A percentile compares a stretch with the other conserved stretches of the same genome.
These are phyloP conservation scores for Phylloscopus whistleri DNA, from an alignment of 2,113 vertebrate genomes.

Conservation along the genomic window DNA sequence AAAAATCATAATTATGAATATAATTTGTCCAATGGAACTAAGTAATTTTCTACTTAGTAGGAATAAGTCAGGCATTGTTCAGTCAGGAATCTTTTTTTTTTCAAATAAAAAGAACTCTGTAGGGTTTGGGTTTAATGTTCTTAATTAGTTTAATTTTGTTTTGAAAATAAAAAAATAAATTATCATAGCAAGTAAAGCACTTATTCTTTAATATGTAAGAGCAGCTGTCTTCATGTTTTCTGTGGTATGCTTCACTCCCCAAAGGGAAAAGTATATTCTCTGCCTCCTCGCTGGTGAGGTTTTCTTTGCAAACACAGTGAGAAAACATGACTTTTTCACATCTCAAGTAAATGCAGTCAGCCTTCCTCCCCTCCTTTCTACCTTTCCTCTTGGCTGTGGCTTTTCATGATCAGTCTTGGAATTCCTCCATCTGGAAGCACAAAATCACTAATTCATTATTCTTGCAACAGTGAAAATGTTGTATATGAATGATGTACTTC, in stretches of 20 bases:
- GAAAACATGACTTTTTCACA: background rate
- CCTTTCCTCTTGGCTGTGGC: background rate
- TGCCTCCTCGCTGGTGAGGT: fast-evolving
- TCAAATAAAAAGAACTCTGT: background rate
- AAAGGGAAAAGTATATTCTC: background rate
- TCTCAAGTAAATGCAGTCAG: background rate
- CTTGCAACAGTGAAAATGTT: background rate
- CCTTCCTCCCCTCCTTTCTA: background rate
- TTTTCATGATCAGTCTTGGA: background rate
- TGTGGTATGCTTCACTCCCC: background rate
- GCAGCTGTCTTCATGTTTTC: background rate
- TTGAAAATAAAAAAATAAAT: background rate
- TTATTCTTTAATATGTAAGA: background rate
- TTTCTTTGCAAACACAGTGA: background rate
- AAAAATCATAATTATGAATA: background rate
- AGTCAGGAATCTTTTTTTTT: background rate
- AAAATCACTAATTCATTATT: background rate
- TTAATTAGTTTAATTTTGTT: background rate
- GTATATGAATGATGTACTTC: background rate
- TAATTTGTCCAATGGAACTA: background rate
- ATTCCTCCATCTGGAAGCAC: background rate
- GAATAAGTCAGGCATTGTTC: background rate
- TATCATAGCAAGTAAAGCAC: background rate
- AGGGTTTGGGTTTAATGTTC: background rate
- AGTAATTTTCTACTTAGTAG: background rate